Conservation (phyloP, 2,888 invertebrate species). For the Ectemnius cavifrons region DNA sequence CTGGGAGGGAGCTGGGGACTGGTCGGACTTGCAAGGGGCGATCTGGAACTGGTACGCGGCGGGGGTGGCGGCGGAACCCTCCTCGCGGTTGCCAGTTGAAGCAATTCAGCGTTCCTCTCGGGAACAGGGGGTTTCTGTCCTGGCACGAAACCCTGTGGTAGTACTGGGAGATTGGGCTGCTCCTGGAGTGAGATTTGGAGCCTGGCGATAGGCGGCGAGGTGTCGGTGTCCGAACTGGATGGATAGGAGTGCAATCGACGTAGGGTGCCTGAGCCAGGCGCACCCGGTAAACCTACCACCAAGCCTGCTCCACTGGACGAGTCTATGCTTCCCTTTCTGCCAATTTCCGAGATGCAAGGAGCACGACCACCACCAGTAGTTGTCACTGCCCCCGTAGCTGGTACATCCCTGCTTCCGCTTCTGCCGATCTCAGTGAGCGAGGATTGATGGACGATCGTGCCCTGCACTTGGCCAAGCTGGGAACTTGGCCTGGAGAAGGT, state of each 20-base stretch:
- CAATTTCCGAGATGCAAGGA: constrained; percentile 80
- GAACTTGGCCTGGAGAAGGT: constrained; percentile 89
- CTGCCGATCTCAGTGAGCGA: constrained; percentile 77
- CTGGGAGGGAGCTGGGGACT: constrained; percentile 84
- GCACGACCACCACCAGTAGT: constrained; percentile 48
- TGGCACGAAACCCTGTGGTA: constrained; percentile 53
- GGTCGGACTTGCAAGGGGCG: constrained; percentile 91
- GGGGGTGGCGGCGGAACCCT: constrained; percentile 94
- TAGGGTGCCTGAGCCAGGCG: constrained; percentile 77
- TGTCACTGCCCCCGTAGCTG: constrained; percentile 7
- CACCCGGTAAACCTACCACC: constrained; percentile 71
- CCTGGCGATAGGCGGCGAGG: constrained; percentile 86
- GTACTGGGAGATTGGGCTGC: constrained; percentile 62
- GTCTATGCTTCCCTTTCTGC: constrained; percentile 80
- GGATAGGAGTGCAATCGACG: constrained; percentile 91
- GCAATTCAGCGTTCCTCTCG: constrained; percentile 88
- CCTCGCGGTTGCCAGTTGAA: constrained; percentile 85
- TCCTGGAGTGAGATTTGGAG: constrained; percentile 78
- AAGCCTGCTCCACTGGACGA: constrained; percentile 73
- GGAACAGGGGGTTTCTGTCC: constrained; percentile 86
- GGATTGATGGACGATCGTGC: constrained; percentile 7
- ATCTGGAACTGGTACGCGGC: constrained; percentile 93
- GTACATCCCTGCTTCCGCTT: constrained; percentile 77
- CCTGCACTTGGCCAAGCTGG: constrained; percentile 67
- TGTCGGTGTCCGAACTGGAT: constrained; percentile 90